Conservation (phyloP, 2,797 vertebrate species). For the Avahi laniger region DNA sequence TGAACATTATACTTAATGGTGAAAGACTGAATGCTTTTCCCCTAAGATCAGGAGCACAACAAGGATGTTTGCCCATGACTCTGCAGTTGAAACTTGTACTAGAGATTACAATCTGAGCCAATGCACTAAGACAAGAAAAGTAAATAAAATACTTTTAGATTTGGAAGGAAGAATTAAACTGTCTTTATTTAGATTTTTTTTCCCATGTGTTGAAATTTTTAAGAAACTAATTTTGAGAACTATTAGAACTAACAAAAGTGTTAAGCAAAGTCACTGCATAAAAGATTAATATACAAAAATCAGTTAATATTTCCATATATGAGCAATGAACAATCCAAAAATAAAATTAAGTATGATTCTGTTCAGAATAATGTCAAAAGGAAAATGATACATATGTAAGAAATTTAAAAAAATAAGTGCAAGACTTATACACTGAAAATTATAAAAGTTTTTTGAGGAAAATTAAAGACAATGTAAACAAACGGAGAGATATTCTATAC, state of each 20-base stretch:
- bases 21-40: background rate
- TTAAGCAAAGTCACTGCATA: background rate
- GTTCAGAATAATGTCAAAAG: background rate
- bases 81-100: background rate
- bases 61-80: background rate
- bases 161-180: background rate
- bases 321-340: background rate
- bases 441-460: background rate
- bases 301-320: background rate
- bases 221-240: background rate
- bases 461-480: background rate
- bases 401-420: background rate
- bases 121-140: background rate
- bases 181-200: background rate
- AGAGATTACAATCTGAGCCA: background rate
- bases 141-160: background rate
- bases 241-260: background rate
- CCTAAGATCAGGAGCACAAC: background rate
- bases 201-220: background rate
- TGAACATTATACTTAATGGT: background rate
- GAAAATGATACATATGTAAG: background rate
- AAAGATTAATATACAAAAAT: background rate
- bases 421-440: background rate
- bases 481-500: background rate
- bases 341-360: background rate